Evolutionary conservation across 2,797 vertebrate genomes (phyloP), one percentile per base, ranked within the genome.

Genomic region (Todus mexicanus): DNA sequence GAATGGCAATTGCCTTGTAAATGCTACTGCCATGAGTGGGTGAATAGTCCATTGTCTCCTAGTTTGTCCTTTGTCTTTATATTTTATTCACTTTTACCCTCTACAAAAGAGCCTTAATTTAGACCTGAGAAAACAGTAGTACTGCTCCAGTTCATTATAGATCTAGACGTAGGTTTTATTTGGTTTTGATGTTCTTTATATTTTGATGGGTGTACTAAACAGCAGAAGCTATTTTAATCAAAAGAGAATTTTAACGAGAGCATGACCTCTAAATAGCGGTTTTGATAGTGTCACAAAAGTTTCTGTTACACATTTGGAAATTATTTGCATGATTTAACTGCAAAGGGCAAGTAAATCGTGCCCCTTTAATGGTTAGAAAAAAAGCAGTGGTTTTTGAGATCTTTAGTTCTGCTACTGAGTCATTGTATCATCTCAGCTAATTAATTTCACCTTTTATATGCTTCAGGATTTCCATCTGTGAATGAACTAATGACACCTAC

Each of bases 61-160:
- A 5, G 87, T 92, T 79, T 96, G 75, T 89, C 84, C 90, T 84
- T 95, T 86, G 92, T 93, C 84, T 93, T 86, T 92, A 48, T 81
- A 37, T 89, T 95, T 94, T 85, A 81, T 76, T 94, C 93, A 84
- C 90, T 95, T 96, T 78, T 81, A 81, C 45, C n/a, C 63, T 76
- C 73, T 53, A 68, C 60, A 81, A 60, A 88, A 84, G 51, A 84
- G 79, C 48, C 48, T 81, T 86, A 70, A 82, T 92, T 88, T 91
- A 94, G 75, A 88, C 56, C 76, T 68, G 82, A 70, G 57, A 70
- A 86, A 93, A 89, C 42, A 80, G 87, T 37, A 83, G 60, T 7
- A 12, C 50, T 54, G 66, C 73, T 84, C 37, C 22, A 18, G 45
- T 89, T 91, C 61, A 33, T 88, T 89, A 47, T 9, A 78, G 68